Evolutionary conservation across 1,140 invertebrate genomes (phyloP), one percentile per base, ranked within the genome.

Genomic region (Leptonema lineaticorne): DNA sequence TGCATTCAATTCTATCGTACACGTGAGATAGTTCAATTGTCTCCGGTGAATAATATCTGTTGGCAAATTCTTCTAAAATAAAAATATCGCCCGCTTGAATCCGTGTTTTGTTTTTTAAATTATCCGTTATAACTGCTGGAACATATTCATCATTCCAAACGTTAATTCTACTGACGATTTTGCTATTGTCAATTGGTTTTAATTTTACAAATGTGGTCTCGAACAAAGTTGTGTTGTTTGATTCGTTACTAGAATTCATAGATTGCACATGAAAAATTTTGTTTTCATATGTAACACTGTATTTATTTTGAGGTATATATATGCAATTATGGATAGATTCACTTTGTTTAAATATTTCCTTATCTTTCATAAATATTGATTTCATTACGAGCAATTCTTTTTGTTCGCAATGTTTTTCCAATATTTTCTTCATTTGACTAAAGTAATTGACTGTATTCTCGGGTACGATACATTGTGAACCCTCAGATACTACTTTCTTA

Each of bases 1-100:
- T 76, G 41, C 76, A 9, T 2, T 60, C 46, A 57, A 18, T 27
- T 20, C 66, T 69, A 37, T 14, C 46, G 16, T 57, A 18, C 8
- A 73, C 66, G 14, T 85, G 82, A 41, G 84, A 79, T 62, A 89
- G 70, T 75, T 88, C 84, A 56, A 89, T 79, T 70, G 82, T 80
- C 45, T 85, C 83, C 14, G 80, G 80, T 67, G 77, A 76, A n/a
- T 76, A 75, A 5, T 78, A 66, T 26, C 73, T 75, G 70, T 79
- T 75, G 27, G 11, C 75, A 76, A 33, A 81, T 76, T 57, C 73
- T 26, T 75, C 79, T 27, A 83, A 76, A n/a, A 79, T 76, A 26
- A 82, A 73, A 70, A 77, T 81, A 65, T 72, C 76, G 29, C 79
- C 59, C 7, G 59, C 20, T 24, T 62, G 22, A 1, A 62, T 27